Base-by-base conservation (phyloP, 2,888 invertebrate species). In the Plemyria rubiginata region DNA sequence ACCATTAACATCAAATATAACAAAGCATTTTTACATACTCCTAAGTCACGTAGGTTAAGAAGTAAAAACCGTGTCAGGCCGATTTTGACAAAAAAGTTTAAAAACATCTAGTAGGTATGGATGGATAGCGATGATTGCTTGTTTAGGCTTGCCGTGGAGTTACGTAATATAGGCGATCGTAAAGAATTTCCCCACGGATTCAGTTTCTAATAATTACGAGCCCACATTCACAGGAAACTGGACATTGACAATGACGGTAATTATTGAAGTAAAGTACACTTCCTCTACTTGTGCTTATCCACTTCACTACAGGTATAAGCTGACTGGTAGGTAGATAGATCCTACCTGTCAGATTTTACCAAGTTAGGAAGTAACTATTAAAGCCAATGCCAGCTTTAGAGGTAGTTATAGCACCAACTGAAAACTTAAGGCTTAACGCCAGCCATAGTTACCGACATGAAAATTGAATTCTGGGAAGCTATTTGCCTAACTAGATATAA, bases 141-240 rank as follows among this genome's bases (percentile, higher is more conserved):
- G 32, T 32, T 32, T 32, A 32, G 5, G 32, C 32, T 32, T 32
- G 32, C 6, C 32, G 32, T 7, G 8, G 32, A 32, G 32, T 8
- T 32, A 32, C 32, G 32, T 32, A 32, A 32, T 32, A 32, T 6
- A 32, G 32, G 32, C 6, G 32, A 6, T 6, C 45, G 29, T 40
- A 41, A 43, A 16, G n/a, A 51, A 29, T 56, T 29, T 38, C 32
- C 32, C 32, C 40, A 16, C 48, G 15, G 48, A 22, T 40, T 43
- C 36, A 73, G 70, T 79, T 79, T 78, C 75, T 66, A 66, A 67
- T 72, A 57, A 67, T 60, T 60, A 65, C 28, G 41, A 46, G 32
- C 48, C 70, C 61, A 70, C 81, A 84, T 84, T 85, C 82, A 77
- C 74, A 76, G 76, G 79, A 82, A 80, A 67, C 60, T 22, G 53